Evolutionary conservation across 2,888 invertebrate genomes (phyloP), one percentile per base, ranked within the genome.

Genomic region (Polia nebulosa): DNA sequence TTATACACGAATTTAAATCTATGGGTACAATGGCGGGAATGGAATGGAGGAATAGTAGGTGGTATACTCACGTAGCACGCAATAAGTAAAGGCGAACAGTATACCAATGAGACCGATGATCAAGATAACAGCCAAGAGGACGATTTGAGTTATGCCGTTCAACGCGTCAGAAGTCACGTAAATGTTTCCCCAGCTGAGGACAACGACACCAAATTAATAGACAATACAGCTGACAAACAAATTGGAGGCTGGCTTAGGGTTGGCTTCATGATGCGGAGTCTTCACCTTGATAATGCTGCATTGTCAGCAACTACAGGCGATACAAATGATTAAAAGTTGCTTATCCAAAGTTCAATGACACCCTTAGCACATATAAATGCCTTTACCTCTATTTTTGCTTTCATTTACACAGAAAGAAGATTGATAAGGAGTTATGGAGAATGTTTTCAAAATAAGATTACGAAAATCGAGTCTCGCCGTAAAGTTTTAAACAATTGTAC

Each of bases 171-270:
- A 78, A 68, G 87, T 88, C 57, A 91, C 81, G 56, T 84, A 86
- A 60, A 91, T 57, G 78, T 91, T 91, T 61, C 83, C 82, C 85
- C 87, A 91, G 85, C 91, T 91, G 78, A 27, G 69, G 72, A 72
- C 41, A 57, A 47, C 0, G 2, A n/a, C 20, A 45, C 1, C 11
- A 34, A 32, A 73, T 70, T 47, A 70, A n/a, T 65, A n/a, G 22
- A 60, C 20, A 17, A 2, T n/a, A 34, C 29, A 53, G 32, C 11
- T 25, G n/a, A 11, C 22, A 20, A 32, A 39, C 13, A 20, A 9
- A 57, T 36, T 39, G 9, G 5, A 60, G 8, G 13, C 1, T 20
- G 4, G 39, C 7, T 20, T 15, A 3, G 49, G 8, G 13, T 1
- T 20, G 4, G 39, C 7, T 20, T 15, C 7, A 20, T 20, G 11